Evolutionary conservation across 2,797 vertebrate species (phyloP).

Genomic region (Geotrypetes seraphini): DNA sequence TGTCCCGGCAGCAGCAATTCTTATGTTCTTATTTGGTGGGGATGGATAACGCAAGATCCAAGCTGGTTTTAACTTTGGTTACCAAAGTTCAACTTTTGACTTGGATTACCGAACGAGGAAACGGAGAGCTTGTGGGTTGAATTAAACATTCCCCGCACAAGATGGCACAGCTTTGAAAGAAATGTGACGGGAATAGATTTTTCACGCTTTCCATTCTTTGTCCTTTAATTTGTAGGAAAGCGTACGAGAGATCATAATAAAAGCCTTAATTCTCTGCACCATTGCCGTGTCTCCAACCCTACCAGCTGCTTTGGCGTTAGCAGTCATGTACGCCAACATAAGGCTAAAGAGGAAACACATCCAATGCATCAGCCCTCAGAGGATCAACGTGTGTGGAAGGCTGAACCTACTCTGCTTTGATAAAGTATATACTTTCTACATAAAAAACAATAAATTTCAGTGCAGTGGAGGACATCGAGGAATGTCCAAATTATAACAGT

Average conservation of each 20-base stretch:
- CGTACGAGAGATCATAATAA: neutral
- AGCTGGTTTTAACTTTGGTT: no score
- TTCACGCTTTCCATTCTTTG: neutral
- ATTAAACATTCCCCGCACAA: no score
- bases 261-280: conserved; percentile 34
- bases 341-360: conserved; percentile 40
- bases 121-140: no score
- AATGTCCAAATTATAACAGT: no score
- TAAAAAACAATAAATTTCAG: no score
- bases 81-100: no score
- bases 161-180: neutral
- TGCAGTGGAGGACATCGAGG: no score
- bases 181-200: neutral
- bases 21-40: no score
- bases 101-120: no score
- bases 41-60: no score
- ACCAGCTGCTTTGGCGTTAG: conserved; percentile 40
- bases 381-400: conserved; percentile 52
- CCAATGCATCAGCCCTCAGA: conserved; percentile 49
- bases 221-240: conserved; percentile 30
- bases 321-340: conserved; percentile 40
- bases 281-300: conserved; percentile 28
- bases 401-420: conserved; percentile 56
- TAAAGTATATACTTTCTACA: conserved; percentile 45
- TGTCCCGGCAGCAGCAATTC: no score